Base-by-base conservation (phyloP, 2,113 vertebrate genomes). In the Bubo scandiacus region DNA sequence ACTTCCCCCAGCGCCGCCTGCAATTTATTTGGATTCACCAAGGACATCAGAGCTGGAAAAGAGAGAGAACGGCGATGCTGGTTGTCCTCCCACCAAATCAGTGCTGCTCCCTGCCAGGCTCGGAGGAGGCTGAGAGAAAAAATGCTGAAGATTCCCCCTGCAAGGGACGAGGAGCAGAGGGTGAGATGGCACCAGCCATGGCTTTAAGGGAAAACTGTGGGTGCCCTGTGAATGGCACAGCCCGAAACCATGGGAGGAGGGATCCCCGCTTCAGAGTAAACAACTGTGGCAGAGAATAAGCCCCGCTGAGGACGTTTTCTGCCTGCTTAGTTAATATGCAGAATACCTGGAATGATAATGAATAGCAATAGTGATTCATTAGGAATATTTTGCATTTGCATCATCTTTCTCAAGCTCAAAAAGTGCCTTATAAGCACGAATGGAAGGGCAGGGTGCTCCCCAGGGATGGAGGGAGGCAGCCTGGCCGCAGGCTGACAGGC, bases 271-370 rank as follows among this genome's bases (percentile, higher is more conserved):
- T 26, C 0, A 0, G 52, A 49, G 23, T 12, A 36, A 94, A 52
- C 58, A 58, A 23, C 62, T 3, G n/a, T 26, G 32, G 40, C 58
- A 57, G 58, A 21, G 36, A 61, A 21, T 27, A 58, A 81, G 13
- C 34, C 49, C 59, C 0, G 3, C 78, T 61, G 59, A 92, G 61
- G 2, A 34, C 1, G 5, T 68, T 63, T 84, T 85, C 88, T 94
- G 84, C 70, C 81, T 66, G 61, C 87, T 94, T 88, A 34, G 70
- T 95, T 85, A 90, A 75, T 81, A 88, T 54, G 85, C 58, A 90
- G 88, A 95, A 59, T n/a, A 49, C 78, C 54, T 57, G 3, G 61
- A 15, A 23, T 4, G 57, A 67, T 68, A 66, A 81, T 49, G 57
- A 95, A 74, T 12, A 66, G 70, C 66, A 71, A 4, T 8, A 63